Percentiles rank a stretch among this genome's conserved stretches.
Evolutionary conservation across 2,888 invertebrate genomes (phyloP).

Genomic region (Limnephilus auricula): DNA sequence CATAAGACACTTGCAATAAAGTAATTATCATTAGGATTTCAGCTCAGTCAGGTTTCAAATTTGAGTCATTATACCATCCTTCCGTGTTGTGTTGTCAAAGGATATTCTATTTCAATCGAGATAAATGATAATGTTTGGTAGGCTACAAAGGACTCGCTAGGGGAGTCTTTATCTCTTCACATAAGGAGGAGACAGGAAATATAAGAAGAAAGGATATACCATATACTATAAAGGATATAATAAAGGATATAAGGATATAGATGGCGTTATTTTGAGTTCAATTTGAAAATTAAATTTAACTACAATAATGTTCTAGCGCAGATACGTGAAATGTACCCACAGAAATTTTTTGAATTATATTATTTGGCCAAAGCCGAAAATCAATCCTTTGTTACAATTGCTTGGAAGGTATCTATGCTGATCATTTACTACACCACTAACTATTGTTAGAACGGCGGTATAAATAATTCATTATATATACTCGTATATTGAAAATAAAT

Average conservation of each 20-base stretch:
- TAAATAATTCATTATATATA: too few species aligned
- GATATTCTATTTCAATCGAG: neutral
- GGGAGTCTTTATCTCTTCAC: neutral
- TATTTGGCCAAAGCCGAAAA: too few species aligned
- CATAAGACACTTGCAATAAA: neutral
- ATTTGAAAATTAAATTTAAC: neutral
- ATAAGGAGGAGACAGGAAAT: neutral
- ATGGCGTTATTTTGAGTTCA: neutral
- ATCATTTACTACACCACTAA: too few species aligned
- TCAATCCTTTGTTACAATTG: too few species aligned
- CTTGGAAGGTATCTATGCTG: too few species aligned
- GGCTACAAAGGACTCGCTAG: neutral
- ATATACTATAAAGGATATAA: too few species aligned
- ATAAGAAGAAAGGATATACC: neutral
- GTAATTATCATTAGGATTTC: neutral
- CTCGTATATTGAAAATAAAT: too few species aligned
- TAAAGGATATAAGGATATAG: too few species aligned
- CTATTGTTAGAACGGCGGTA: too few species aligned
- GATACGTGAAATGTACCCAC: too few species aligned
- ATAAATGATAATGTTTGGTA: neutral
- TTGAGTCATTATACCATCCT: neutral
- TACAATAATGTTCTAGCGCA: too few species aligned
- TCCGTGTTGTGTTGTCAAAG: neutral
- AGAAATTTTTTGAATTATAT: too few species aligned
- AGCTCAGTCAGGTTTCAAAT: neutral